Base-by-base conservation (phyloP, 2,797 vertebrate genomes). In the Epinephelus malabaricus region DNA sequence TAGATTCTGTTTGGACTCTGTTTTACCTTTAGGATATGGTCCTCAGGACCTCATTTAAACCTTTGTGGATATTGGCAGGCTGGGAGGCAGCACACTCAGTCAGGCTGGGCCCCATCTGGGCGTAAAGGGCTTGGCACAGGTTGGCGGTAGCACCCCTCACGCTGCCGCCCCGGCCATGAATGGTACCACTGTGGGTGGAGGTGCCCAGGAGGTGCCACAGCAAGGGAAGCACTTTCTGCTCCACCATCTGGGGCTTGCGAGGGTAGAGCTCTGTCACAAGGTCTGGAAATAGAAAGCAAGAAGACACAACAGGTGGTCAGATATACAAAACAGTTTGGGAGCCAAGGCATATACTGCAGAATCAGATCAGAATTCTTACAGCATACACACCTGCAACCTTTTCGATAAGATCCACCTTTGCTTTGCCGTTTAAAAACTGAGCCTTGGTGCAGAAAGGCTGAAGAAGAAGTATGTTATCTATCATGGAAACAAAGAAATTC, bases 381-480 rank as follows among this genome's bases (percentile, higher is more conserved):
- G 15, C 11, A 34, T 19, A 88, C 85, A 51, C 96, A 99, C 98
- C 98, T 93, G 98, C 96, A 70, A 99, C 96, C 72, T 96, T 98
- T 89, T 97, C 96, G 0, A 98, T 97, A 77, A 98, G 96, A 77
- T 98, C 97, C 79, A 98, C 96, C 88, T 98, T 99, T 50, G 97
- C 98, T 94, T 96, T 99, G 61, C 98, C 98, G 23, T 94, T 97
- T 90, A 98, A 93, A 94, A 97, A 98, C 84, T 97, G 97, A 78
- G 97, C 97, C 93, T 99, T 99, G 79, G 96, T 97, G 93, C 97
- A 99, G 91, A 99, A 96, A 0, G 96, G 97, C 90, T 98, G 97
- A 54, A 99, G 97, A 40, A 99, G 97, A 73, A 97, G 92, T 18
- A 93, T 92, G 81, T 95, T 97, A 85, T 99, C 98, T 95, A 80